A percentile compares a stretch with the other conserved stretches of the same genome.
Conservation (phyloP, 2,888 invertebrate species). For the Notocelia uddmanniana region DNA sequence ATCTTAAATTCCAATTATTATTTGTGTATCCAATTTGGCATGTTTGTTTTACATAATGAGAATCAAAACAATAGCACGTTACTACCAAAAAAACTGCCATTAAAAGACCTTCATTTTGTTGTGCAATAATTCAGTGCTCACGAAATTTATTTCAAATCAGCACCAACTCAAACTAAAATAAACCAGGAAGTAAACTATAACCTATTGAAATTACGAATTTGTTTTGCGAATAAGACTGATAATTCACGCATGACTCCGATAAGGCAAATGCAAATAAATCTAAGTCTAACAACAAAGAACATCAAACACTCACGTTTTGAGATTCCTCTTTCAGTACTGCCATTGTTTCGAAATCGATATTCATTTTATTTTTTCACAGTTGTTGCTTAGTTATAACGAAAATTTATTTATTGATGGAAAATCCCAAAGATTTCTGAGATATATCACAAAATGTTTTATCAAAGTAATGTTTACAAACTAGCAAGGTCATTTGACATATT, state of each 20-base stretch:
- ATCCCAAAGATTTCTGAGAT: conserved; percentile 82
- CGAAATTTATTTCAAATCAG: neutral
- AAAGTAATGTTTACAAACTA: conserved; percentile 92
- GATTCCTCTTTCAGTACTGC: conserved; percentile 87
- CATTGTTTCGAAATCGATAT: conserved; percentile 87
- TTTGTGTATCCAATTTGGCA: neutral
- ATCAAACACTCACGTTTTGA: conserved; percentile 83
- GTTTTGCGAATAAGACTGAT: conserved; percentile 3
- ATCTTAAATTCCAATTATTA: neutral
- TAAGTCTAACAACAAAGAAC: conserved; percentile 63
- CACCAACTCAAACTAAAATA: conserved; percentile 35
- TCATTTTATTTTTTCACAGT: conserved; percentile 63
- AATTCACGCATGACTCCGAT: conserved; percentile 40
- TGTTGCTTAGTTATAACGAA: conserved; percentile 49
- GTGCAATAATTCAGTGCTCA: conserved; percentile 30
- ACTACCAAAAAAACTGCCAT: conserved; percentile 8
- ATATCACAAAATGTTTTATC: conserved; percentile 71
- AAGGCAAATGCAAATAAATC: conserved; percentile 49
- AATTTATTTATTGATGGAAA: conserved; percentile 75
- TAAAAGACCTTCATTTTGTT: conserved; percentile 65
- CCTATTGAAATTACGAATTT: conserved; percentile 5
- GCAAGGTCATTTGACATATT: conserved; percentile 89
- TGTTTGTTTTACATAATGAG: neutral
- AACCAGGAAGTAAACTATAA: conserved; percentile 40
- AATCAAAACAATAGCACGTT: neutral